Percentiles rank a stretch among this genome's conserved stretches.
Conservation (phyloP, 2,888 invertebrate genomes). For the Stenoptilia bipunctidactyla region DNA sequence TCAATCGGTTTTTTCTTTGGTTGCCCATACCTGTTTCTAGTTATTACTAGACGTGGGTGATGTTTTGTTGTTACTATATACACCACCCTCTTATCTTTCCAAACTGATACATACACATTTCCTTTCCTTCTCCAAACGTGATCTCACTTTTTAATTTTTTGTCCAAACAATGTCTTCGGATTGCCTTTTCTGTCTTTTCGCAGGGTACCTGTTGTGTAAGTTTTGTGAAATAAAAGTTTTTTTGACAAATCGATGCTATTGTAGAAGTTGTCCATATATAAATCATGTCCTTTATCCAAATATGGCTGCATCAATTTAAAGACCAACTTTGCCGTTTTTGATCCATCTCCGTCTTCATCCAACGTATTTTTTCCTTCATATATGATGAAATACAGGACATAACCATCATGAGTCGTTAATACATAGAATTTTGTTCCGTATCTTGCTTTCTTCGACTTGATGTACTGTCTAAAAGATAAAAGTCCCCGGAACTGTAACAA, state of each 20-base stretch:
- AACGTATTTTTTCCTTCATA: constrained; percentile 10
- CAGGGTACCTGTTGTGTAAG: constrained; percentile 18
- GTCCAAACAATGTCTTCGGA: constrained; percentile 11
- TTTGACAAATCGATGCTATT: constrained; percentile 15
- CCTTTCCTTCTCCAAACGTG: constrained; percentile 21
- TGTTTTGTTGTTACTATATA: constrained; percentile 21
- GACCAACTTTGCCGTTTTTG: constrained; percentile 7
- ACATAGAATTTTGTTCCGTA: constrained; percentile 20
- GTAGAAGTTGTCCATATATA: constrained; percentile 15
- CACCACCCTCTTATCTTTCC: constrained; percentile 24
- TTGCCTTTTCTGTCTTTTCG: constrained; percentile 17
- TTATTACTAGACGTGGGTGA: constrained; percentile 14
- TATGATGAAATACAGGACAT: constrained; percentile 13
- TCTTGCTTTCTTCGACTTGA: constrained; percentile 17
- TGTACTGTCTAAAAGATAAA: constrained; percentile 17
- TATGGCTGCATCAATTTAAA: constrained; percentile 6
- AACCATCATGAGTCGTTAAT: constrained; percentile 12
- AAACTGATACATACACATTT: constrained; percentile 19
- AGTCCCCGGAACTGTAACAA: constrained; percentile 16
- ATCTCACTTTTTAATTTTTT: constrained; percentile 19
- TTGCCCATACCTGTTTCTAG: neutral
- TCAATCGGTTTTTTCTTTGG: neutral
- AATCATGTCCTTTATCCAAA: constrained; percentile 7
- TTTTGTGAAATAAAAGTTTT: constrained; percentile 17
- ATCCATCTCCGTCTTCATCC: constrained; percentile 1